Conservation (phyloP, 2,797 vertebrate genomes). For the Eremophila alpestris region DNA sequence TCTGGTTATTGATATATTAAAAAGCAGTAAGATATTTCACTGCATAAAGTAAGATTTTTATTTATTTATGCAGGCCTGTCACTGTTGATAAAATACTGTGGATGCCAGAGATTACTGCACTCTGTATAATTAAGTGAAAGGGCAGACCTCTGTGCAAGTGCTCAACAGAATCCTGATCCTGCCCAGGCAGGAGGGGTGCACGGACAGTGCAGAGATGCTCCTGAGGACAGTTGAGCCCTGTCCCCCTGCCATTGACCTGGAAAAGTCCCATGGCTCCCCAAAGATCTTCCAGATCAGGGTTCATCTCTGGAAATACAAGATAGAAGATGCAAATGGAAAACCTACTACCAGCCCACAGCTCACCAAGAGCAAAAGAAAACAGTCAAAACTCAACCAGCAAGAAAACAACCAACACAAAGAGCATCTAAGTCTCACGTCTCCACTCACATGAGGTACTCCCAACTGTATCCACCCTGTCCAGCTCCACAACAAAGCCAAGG, state of each 20-base stretch:
- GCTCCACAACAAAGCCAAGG: not conserved
- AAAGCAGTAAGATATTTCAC: slow-evolving; percentile 32
- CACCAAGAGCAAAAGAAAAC: not conserved
- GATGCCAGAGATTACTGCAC: not conserved
- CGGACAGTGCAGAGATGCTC: not conserved
- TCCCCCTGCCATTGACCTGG: too few species aligned
- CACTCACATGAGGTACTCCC: accelerated
- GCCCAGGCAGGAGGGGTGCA: not conserved
- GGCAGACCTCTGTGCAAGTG: not conserved
- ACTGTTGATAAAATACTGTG: slow-evolving; percentile 31
- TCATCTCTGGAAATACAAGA: accelerated
- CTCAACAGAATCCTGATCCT: not conserved
- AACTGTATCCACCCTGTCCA: not conserved
- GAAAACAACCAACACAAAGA: not conserved
- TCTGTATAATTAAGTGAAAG: not conserved
- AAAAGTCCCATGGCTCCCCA: accelerated
- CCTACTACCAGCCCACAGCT: not conserved
- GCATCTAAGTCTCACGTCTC: accelerated
- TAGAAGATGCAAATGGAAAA: not conserved
- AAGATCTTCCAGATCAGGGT: not conserved
- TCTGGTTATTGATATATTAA: slow-evolving; percentile 53
- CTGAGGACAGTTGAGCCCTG: not conserved
- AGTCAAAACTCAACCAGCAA: not conserved
- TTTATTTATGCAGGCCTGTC: slow-evolving; percentile 54
- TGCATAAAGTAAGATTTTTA: slow-evolving; percentile 15